A percentile compares a stretch with the other conserved stretches of the same genome.
Conservation (phyloP, 2,888 invertebrate species). For the Spatulosminthurus flaviceps region DNA sequence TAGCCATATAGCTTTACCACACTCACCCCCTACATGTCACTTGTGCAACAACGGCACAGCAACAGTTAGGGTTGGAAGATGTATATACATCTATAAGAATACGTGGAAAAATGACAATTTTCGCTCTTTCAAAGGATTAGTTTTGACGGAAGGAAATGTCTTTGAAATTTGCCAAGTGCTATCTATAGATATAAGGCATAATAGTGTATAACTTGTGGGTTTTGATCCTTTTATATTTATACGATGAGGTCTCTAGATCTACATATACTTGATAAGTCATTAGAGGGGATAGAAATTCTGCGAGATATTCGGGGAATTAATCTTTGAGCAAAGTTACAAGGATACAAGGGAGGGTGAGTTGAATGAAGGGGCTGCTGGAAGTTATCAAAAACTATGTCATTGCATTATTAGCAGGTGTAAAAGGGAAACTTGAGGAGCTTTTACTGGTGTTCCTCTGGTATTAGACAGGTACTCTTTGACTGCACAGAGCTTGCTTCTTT, state of each 20-base stretch:
- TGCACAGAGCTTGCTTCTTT: neutral
- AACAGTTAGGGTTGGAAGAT: too few species aligned
- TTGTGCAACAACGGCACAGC: too few species aligned
- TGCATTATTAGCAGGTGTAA: constrained; percentile 40
- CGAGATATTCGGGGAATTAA: neutral
- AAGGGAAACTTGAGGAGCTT: constrained; percentile 5
- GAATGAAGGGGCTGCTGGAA: constrained; percentile 24
- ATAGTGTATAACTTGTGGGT: too few species aligned
- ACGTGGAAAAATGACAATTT: constrained; percentile 6
- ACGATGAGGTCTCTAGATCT: too few species aligned
- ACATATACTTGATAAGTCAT: too few species aligned
- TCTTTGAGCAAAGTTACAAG: neutral
- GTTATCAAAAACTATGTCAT: constrained; percentile 18
- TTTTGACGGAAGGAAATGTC: neutral
- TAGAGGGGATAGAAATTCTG: too few species aligned
- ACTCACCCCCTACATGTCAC: neutral
- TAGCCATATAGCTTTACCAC: neutral
- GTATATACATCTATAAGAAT: neutral
- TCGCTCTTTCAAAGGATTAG: neutral
- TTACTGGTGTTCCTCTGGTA: neutral
- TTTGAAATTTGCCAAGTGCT: neutral
- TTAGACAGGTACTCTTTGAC: neutral
- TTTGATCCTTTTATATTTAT: too few species aligned
- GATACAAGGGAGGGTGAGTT: constrained; percentile 11
- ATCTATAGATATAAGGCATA: neutral